Evolutionary conservation across 2,113 vertebrate genomes (phyloP), one percentile per base, ranked within the genome.

Genomic region (Panthera leo): DNA sequence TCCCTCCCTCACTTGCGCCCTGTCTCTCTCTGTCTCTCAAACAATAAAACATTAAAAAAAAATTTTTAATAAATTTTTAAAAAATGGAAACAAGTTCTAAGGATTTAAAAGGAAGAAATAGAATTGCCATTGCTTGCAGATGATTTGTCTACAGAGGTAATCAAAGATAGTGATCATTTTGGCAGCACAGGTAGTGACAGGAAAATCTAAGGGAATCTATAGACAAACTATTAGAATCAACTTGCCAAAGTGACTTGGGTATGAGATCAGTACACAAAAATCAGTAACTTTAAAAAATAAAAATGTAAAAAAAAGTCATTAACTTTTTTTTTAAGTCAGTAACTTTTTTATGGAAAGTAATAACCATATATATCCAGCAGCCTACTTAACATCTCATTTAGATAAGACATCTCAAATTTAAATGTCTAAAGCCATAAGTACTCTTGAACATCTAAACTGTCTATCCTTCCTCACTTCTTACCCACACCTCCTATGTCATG

Each of bases 221-320:
- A 91, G 48, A 91, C 48, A 89, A 67, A 53, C 58, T 70, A 9
- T 79, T 91, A 89, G 51, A 89, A 55, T 85, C 71, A 88, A 95
- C 8, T 76, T 42, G 55, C 31, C 86, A 84, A 25, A 53, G 42
- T 76, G 82, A 53, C 68, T 29, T 76, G 73, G 14, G 16, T 73
- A 13, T 39, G 63, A 70, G 21, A 85, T 88, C 51, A 55, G 13
- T 25, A 36, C 8, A 53, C n/a, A 75, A 48, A 76, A 36, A 67
- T 83, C 73, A 89, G 3, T 63, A 67, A 53, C 16, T 53, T 80
- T 45, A 55, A 55, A 55, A 55, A 55, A 53, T 53, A 53, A 48
- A 48, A 48, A 48, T 53, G 13, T 53, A 39, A 39, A 55, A 55
- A 55, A 55, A 55, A 55, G 45, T 45, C 45, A 45, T 45, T 45